A percentile compares a stretch with the other conserved stretches of the same genome.
Evolutionary conservation across 1,140 invertebrate genomes (phyloP).

Genomic region (Apocrypta bakeri): DNA sequence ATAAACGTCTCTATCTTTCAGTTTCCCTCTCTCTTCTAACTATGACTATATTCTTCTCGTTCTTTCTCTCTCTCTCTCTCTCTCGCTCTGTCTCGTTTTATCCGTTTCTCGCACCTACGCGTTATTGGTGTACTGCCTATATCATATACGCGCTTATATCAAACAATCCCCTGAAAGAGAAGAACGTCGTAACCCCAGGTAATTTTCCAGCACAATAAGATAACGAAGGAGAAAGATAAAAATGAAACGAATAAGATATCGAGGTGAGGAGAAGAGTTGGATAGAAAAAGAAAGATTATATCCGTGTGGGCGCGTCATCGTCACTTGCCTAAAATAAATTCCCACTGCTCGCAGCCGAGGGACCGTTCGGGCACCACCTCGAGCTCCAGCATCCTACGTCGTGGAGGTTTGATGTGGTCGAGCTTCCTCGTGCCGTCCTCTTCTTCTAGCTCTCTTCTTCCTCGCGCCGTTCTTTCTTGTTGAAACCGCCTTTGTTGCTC

Average conservation of each 20-base stretch:
- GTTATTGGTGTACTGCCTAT: background rate
- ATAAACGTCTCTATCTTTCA: conserved; percentile 46
- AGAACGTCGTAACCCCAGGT: background rate
- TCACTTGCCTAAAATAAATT: conserved; percentile 94
- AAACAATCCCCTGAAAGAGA: background rate
- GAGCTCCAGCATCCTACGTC: conserved; percentile 89
- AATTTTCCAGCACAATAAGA: background rate
- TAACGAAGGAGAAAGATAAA: background rate
- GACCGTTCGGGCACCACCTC: conserved; percentile 96
- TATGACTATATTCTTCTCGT: background rate
- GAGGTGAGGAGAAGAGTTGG: background rate
- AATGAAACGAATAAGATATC: conserved; percentile 29
- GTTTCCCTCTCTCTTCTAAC: background rate
- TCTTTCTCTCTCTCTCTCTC: background rate
- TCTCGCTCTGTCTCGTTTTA: background rate
- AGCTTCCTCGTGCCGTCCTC: conserved; percentile 1
- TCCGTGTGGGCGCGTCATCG: conserved; percentile 49
- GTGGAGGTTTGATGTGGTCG: conserved; percentile 28
- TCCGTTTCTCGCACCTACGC: background rate
- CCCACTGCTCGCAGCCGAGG: conserved; percentile 96
- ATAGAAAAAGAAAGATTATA: background rate
- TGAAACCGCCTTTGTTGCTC: background rate
- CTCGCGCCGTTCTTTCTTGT: background rate
- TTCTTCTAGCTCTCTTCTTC: conserved; percentile 3
- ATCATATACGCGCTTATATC: background rate